These are phyloP conservation scores for Hypomecis punctinalis DNA, from an alignment of 2,888 invertebrate species.

Conservation along the genomic window DNA sequence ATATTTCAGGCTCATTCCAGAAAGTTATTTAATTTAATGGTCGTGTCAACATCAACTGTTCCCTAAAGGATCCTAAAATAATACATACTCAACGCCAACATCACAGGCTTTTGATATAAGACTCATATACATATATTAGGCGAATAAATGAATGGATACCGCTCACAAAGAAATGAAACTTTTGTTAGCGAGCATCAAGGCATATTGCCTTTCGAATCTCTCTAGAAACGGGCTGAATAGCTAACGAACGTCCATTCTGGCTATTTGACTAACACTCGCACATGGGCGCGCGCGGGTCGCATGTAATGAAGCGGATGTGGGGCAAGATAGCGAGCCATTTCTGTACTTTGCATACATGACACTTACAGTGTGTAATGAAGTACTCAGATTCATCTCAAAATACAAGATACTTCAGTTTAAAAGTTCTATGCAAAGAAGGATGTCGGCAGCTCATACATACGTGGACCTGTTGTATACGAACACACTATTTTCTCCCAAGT, in stretches of 20 bases:
- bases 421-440: too few species aligned
- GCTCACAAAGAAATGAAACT: conserved; percentile 12
- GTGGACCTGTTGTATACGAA: too few species aligned
- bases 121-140: conserved; percentile 2
- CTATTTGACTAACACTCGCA: conserved; percentile 27
- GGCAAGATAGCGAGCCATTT: conserved; percentile 15
- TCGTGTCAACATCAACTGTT: conserved; percentile 26
- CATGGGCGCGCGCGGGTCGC: conserved; percentile 12
- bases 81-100: conserved; percentile 13
- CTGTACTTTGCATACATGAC: not conserved
- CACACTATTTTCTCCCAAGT: too few species aligned
- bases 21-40: conserved; percentile 30
- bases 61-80: conserved; percentile 29
- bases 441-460: too few species aligned
- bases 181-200: conserved; percentile 8
- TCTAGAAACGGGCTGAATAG: conserved; percentile 22
- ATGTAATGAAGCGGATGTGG: conserved; percentile 22
- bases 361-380: too few species aligned
- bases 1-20: conserved; percentile 27
- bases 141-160: conserved; percentile 6
- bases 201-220: conserved; percentile 22
- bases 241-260: conserved; percentile 33
- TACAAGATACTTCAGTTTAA: too few species aligned
- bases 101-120: conserved; percentile 13
- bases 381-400: too few species aligned